Evolutionary conservation across 1,140 invertebrate genomes (phyloP).

Genomic region (Ptiloglossa arizonensis): DNA sequence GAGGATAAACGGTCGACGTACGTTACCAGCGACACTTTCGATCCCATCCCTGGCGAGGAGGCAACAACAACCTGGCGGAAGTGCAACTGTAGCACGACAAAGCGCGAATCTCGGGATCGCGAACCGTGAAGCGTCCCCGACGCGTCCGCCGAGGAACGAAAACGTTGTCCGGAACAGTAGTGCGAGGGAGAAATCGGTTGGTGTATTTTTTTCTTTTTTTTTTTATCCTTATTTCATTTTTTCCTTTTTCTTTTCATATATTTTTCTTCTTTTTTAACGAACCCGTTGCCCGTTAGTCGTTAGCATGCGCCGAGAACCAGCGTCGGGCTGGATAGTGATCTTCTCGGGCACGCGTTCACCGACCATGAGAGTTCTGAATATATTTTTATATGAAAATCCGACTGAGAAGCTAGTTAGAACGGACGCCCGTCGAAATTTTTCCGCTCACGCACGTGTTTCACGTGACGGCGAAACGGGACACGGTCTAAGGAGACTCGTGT

Average conservation of each 20-base stretch:
- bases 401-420: constrained; percentile 41
- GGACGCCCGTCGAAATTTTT: constrained; percentile 48
- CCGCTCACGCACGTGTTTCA: constrained; percentile 31
- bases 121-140: constrained; percentile 2
- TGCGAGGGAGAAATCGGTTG: neutral
- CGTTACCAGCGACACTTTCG: neutral
- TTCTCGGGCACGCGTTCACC: constrained; percentile 58
- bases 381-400: constrained; percentile 66
- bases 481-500: neutral
- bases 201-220: too few species aligned
- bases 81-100: constrained; percentile 22
- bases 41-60: neutral
- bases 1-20: too few species aligned
- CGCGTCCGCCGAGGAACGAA: neutral
- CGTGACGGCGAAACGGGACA: constrained; percentile 24
- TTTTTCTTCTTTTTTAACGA: constrained; percentile 28
- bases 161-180: constrained; percentile 5
- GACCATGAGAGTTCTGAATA: constrained; percentile 66
- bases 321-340: constrained; percentile 59
- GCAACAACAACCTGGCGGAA: constrained; percentile 17
- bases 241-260: too few species aligned
- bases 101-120: constrained; percentile 14
- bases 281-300: constrained; percentile 58
- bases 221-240: too few species aligned
- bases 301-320: constrained; percentile 56